Conservation (phyloP, 2,888 invertebrate genomes). For the Ophion ventricosus region DNA sequence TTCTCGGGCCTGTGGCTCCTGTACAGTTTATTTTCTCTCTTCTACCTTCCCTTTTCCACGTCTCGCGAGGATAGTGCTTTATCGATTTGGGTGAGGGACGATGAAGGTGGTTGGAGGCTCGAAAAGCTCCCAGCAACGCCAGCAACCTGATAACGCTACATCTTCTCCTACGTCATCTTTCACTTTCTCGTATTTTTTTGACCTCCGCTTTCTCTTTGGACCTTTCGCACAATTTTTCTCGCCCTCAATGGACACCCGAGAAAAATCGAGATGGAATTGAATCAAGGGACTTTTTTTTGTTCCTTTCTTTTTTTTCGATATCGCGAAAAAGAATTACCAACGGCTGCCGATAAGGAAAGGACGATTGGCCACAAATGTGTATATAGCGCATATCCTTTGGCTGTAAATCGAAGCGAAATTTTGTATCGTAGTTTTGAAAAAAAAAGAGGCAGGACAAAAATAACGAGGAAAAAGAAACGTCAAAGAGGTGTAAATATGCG, state of each 20-base stretch:
- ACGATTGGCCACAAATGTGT: slow-evolving; percentile 6
- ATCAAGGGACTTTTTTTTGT: not conserved
- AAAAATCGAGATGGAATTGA: slow-evolving; percentile 49
- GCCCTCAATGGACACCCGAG: slow-evolving; percentile 3
- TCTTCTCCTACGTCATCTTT: slow-evolving; percentile 37
- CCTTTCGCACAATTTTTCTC: slow-evolving; percentile 45
- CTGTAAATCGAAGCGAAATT: no score
- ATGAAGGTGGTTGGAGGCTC: slow-evolving; percentile 17
- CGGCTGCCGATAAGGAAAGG: slow-evolving; percentile 9
- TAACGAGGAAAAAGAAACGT: no score
- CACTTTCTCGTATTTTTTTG: slow-evolving; percentile 45
- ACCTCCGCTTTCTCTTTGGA: slow-evolving; percentile 30
- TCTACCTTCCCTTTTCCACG: slow-evolving; percentile 26
- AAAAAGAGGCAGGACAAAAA: no score
- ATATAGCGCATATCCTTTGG: no score
- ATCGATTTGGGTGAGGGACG: slow-evolving; percentile 21
- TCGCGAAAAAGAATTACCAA: slow-evolving; percentile 19
- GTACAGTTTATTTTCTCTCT: slow-evolving; percentile 10
- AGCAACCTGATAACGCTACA: slow-evolving; percentile 54
- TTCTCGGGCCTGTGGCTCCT: slow-evolving; percentile 42
- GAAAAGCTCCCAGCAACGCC: slow-evolving; percentile 13
- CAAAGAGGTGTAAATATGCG: no score
- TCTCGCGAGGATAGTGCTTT: slow-evolving; percentile 12
- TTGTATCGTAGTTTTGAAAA: no score
- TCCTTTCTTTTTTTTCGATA: slow-evolving; percentile 8